Percentiles rank a stretch among this genome's conserved stretches.
phyloP scores from a whole-genome alignment of 1,140 invertebrate genomes.

The Mercenaria mercenaria region DNA sequence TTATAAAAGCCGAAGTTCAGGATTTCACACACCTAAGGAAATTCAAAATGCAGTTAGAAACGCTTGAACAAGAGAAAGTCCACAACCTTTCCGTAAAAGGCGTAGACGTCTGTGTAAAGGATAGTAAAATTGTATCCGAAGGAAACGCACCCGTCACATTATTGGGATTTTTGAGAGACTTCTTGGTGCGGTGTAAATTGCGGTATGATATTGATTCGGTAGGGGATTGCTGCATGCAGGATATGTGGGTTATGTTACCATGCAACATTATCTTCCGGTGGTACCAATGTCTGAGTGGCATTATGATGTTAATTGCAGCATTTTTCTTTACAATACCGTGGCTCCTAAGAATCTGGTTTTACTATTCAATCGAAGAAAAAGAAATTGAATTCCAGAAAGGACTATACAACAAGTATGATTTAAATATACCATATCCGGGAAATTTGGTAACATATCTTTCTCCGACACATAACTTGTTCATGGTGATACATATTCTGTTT shows the following conservation, averaged over 20 bases:
- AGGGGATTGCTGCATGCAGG: constrained; percentile 9
- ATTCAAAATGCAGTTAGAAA: background rate
- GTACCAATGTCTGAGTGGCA: constrained; percentile 2
- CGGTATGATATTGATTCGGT: constrained; percentile 19
- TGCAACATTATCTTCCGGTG: background rate
- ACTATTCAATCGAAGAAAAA: constrained; percentile 12
- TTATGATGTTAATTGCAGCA: background rate
- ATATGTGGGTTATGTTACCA: background rate
- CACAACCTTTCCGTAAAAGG: background rate
- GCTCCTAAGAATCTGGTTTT: constrained; percentile 38
- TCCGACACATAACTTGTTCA: background rate
- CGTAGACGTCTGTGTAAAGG: background rate
- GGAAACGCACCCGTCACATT: constrained; percentile 22
- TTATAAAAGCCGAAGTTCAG: background rate
- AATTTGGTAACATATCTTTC: constrained; percentile 11
- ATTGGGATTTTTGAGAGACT: background rate
- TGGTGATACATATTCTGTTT: constrained; percentile 22
- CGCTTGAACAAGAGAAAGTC: background rate
- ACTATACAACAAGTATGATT: background rate
- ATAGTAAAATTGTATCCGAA: constrained; percentile 11
- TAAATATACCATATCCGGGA: constrained; percentile 26
- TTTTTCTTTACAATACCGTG: background rate
- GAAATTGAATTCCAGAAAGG: background rate
- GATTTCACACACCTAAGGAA: background rate
- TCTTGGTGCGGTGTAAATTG: constrained; percentile 19